These are phyloP conservation scores for Eretmochelys imbricata DNA, from an alignment of 2,113 vertebrate genomes.

Conservation along the genomic window DNA sequence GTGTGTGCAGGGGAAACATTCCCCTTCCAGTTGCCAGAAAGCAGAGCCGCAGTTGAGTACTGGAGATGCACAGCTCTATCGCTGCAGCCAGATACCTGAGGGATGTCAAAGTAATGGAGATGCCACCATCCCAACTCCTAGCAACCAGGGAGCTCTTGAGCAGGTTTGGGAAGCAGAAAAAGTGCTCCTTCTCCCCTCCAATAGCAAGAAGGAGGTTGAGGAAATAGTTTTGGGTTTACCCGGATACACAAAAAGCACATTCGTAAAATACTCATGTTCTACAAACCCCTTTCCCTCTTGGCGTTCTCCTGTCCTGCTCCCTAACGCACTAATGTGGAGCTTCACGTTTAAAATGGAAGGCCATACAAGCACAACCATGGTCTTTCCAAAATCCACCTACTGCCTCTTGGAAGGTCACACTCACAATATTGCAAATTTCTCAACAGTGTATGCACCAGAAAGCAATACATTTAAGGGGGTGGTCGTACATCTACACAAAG, in stretches of 20 bases:
- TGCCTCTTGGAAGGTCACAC: too few relatives aligned
- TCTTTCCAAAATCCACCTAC: neutral
- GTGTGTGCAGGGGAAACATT: too few relatives aligned
- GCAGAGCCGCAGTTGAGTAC: neutral
- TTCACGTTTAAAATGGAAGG: neutral
- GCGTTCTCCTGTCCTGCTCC: neutral
- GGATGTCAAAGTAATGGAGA: too few relatives aligned
- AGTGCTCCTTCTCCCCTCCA: neutral
- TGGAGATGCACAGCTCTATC: neutral
- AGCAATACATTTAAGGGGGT: too few relatives aligned
- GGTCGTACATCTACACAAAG: too few relatives aligned
- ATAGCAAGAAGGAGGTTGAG: neutral
- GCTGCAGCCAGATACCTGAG: neutral
- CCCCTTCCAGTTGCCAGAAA: too few relatives aligned
- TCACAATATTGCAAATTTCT: too few relatives aligned
- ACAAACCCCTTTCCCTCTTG: neutral
- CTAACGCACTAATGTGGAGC: neutral
- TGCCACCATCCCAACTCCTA: too few relatives aligned
- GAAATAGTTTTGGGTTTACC: neutral
- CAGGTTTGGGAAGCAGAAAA: too few relatives aligned
- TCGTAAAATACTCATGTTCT: fast-evolving
- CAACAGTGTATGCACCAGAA: too few relatives aligned
- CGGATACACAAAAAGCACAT: neutral
- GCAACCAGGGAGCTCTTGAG: too few relatives aligned
- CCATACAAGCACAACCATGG: fast-evolving